Evolutionary conservation across 1,140 invertebrate genomes (phyloP), one percentile per base, ranked within the genome.

Genomic region (Anagrus nilaparvatae): DNA sequence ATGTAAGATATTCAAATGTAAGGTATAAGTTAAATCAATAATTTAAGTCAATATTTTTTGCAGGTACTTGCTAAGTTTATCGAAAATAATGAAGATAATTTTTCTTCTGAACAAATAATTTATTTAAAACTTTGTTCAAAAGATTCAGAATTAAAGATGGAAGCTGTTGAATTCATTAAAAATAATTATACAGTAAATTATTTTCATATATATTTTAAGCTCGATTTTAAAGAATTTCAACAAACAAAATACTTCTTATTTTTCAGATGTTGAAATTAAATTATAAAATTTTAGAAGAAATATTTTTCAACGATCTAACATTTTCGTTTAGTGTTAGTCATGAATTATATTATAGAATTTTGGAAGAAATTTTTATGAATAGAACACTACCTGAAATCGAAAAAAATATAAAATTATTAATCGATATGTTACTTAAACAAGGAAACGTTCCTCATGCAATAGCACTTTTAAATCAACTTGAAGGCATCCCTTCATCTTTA

Each of bases 291-390:
- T 40, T 69, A 25, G 59, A 66, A 49, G 59, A 65, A 52, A 38
- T 67, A 3, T 67, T 67, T 33, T 57, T 61, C 33, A 61, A 58
- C 48, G 57, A 67, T 45, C 50, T 69, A 20, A 66, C 63, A 5
- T 32, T 49, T 13, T 56, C 36, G 12, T 69, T 69, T 18, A 48
- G 46, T 27, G 60, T 65, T 4, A 56, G 54, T 46, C 60, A 64
- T 43, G 50, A 56, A 8, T 40, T 67, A 16, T 67, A 65, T 16
- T 50, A 59, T 35, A 51, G 51, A 49, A 63, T 67, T 25, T 47
- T 69, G 9, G 59, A 63, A 35, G 50, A 57, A 33, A 57, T 69
- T 10, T 59, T 69, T 43, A 13, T 53, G 12, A 65, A 69, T 48
- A 51, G 54, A 40, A 55, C 53, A 18, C 40, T 63, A 40, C 16